Percentiles rank a stretch among this genome's conserved stretches.
These are phyloP conservation scores for Coenonympha arcania DNA, from an alignment of 2,888 invertebrate genomes.

Conservation along the genomic window DNA sequence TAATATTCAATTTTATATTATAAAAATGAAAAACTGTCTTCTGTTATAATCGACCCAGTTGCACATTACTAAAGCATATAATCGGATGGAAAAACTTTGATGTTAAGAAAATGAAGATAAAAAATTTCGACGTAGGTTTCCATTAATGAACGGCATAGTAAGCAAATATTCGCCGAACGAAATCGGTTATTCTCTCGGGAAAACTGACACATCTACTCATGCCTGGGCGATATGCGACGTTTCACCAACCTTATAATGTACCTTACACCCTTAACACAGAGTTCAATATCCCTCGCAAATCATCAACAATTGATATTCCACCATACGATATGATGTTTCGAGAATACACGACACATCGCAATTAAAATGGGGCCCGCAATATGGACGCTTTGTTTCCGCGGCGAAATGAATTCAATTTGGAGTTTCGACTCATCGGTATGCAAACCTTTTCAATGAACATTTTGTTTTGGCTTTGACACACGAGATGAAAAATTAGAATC, in stretches of 20 bases:
- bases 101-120: neutral
- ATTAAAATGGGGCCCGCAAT: constrained; percentile 30
- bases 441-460: constrained; percentile 34
- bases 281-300: constrained; percentile 3
- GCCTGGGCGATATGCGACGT: constrained; percentile 7
- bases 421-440: constrained; percentile 35
- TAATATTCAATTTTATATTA: too few relatives aligned
- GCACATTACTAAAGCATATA: too few relatives aligned
- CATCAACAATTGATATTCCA: constrained; percentile 17
- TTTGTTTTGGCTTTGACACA: constrained; percentile 15
- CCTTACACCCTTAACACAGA: constrained; percentile 11
- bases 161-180: constrained; percentile 28
- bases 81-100: neutral
- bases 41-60: too few relatives aligned
- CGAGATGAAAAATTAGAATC: neutral
- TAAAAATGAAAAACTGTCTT: too few relatives aligned
- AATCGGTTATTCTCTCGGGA: constrained; percentile 23
- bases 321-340: constrained; percentile 26
- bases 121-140: neutral
- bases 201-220: constrained; percentile 16
- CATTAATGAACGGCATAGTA: constrained; percentile 10
- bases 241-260: constrained; percentile 10
- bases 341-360: constrained; percentile 23
- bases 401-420: constrained; percentile 27
- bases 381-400: constrained; percentile 23